Base-by-base conservation (phyloP, 2,113 vertebrate genomes). In the Tautogolabrus adspersus region DNA sequence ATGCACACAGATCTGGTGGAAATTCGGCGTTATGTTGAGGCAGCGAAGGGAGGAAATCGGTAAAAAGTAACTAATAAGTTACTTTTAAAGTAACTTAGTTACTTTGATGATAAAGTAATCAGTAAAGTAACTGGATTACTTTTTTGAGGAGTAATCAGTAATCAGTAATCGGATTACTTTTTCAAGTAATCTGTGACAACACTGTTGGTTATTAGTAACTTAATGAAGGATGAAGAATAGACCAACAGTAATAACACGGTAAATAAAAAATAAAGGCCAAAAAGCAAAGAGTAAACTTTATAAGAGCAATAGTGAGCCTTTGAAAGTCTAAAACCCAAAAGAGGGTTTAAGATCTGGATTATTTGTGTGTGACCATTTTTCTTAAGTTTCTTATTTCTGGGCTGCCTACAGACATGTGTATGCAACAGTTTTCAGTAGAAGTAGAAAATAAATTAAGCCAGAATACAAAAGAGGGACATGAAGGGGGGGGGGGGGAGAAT, bases 401-500 rank as follows among this genome's bases (percentile, higher is more conserved):
- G 10, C 44, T 46, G 18, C 16, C 47, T 49, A 18, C 18, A 16
- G 18, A 13, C 47, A 40, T 13, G 13, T 16, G 10, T 47, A 47
- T 16, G 15, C 46, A 47, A 47, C 11, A 47, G 12, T 49, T 49
- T 16, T 49, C 47, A 49, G 47, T 8, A 49, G 16, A 49, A 8
- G 6, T 18, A 47, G 47, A 49, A 49, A 49, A 49, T 18, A 19
- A 49, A 49, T 18, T 5, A 49, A 19, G 15, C 15, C 15, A 18
- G 7, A 13, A 15, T 2, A 15, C 47, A 49, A 7, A 44, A 5
- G 61, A 69, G 55, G 65, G 78, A 70, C 26, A 15, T 47, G 30
- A 55, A 7, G 19, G 18, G n/a, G n/a, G n/a, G n/a, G n/a, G 92
- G 21, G 10, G 22, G 8, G 51, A 71, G 38, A 77, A 7, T 30